These are phyloP conservation scores for Conomelus anceps DNA, from an alignment of 2,888 invertebrate genomes.

Conservation along the genomic window DNA sequence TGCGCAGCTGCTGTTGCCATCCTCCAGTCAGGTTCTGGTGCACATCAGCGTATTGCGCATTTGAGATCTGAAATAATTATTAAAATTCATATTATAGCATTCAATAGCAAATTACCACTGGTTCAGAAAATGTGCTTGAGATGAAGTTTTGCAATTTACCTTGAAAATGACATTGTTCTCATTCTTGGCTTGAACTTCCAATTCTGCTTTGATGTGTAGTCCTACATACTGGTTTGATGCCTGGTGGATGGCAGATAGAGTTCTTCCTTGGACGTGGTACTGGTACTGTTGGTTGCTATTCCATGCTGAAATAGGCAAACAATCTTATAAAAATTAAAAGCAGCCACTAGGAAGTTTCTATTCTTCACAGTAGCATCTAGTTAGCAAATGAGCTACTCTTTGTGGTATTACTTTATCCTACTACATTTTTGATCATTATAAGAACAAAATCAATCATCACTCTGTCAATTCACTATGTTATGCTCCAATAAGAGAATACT, in stretches of 20 bases:
- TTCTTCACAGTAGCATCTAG: background rate
- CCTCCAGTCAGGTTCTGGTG: conserved; percentile 49
- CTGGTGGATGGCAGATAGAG: conserved; percentile 53
- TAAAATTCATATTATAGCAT: too few relatives aligned
- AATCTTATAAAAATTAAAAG: background rate
- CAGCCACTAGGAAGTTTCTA: background rate
- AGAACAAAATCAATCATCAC: too few relatives aligned
- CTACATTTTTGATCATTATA: too few relatives aligned
- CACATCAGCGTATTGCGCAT: conserved; percentile 49
- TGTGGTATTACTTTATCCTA: too few relatives aligned
- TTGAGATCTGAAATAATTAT: too few relatives aligned
- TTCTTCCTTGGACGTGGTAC: conserved; percentile 49
- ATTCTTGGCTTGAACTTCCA: conserved; percentile 49
- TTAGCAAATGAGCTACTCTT: background rate
- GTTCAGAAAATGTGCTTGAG: too few relatives aligned
- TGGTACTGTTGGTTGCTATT: conserved; percentile 51
- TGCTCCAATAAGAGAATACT: too few relatives aligned
- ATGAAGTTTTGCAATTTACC: conserved; percentile 27
- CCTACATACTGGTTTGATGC: conserved; percentile 50
- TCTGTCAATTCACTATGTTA: too few relatives aligned
- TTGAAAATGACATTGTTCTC: conserved; percentile 41
- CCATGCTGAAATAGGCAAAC: conserved; percentile 46
- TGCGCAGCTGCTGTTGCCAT: conserved; percentile 45
- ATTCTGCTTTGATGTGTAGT: conserved; percentile 49
- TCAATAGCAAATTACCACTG: too few relatives aligned